phyloP scores from a whole-genome alignment of 2,888 invertebrate genomes.

The Drosophila aldrichi region DNA sequence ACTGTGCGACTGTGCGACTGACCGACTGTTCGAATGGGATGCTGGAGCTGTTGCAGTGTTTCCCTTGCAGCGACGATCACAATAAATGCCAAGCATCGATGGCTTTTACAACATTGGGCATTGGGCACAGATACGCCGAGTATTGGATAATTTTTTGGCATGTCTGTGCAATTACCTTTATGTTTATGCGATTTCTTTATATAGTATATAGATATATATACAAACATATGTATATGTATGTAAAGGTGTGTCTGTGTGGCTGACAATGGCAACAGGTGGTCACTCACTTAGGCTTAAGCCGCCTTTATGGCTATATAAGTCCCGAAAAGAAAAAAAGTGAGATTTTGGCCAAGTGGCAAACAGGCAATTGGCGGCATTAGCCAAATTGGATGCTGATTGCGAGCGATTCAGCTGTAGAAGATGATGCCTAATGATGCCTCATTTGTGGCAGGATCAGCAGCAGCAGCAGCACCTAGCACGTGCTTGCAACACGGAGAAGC shows the following conservation, averaged over 20 bases:
- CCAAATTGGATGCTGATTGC: constrained; percentile 81
- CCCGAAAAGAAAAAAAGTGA: not conserved
- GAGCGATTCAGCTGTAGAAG: constrained; percentile 46
- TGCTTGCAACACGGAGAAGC: constrained; percentile 26
- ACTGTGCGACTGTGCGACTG: constrained; percentile 9
- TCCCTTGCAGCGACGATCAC: constrained; percentile 62
- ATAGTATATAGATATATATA: constrained; percentile 2
- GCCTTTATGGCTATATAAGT: constrained; percentile 66
- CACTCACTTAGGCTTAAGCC: constrained; percentile 61
- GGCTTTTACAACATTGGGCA: constrained; percentile 65
- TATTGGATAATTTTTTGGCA: constrained; percentile 79
- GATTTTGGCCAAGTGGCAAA: constrained; percentile 11
- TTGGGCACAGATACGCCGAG: constrained; percentile 48
- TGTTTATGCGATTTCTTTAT: constrained; percentile 72
- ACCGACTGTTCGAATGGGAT: constrained; percentile 10
- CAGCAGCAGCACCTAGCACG: constrained; percentile 65
- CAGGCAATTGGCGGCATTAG: constrained; percentile 64
- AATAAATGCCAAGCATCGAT: constrained; percentile 80
- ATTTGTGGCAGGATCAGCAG: constrained; percentile 79
- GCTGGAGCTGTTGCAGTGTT: constrained; percentile 28
- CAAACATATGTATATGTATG: not conserved
- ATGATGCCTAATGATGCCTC: constrained; percentile 80
- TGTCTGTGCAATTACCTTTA: constrained; percentile 79
- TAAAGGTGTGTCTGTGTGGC: constrained; percentile 12
- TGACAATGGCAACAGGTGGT: constrained; percentile 74